Percentiles rank a stretch among this genome's conserved stretches.
Conservation (phyloP, 1,140 invertebrate genomes). For the Tetramorium alpestre region DNA sequence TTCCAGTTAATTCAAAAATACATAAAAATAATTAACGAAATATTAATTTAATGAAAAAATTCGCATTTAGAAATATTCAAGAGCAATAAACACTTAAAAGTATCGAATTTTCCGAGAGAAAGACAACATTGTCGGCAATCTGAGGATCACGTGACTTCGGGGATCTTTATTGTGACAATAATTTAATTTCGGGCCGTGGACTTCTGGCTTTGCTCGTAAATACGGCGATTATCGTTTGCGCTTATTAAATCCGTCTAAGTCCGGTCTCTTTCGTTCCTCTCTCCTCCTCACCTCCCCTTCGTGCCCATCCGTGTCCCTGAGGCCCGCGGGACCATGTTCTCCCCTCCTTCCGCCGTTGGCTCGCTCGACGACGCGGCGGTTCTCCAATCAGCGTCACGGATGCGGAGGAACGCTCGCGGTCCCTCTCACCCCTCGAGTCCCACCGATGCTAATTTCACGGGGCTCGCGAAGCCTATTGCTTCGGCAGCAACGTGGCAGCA, state of each 20-base stretch:
- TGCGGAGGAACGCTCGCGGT: slow-evolving; percentile 38
- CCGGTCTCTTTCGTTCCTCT: slow-evolving; percentile 27
- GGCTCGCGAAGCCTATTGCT: slow-evolving; percentile 72
- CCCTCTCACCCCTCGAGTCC: slow-evolving; percentile 63
- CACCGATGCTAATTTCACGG: slow-evolving; percentile 76
- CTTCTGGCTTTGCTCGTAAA: slow-evolving; percentile 70
- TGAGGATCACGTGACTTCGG: background rate
- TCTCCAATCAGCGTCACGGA: slow-evolving; percentile 64
- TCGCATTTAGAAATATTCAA: background rate
- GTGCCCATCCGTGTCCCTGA: slow-evolving; percentile 47
- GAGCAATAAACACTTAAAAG: background rate
- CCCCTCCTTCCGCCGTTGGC: slow-evolving; percentile 60
- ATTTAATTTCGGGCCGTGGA: slow-evolving; percentile 77
- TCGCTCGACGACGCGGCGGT: slow-evolving; percentile 42
- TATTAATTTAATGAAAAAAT: background rate
- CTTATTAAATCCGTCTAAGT: slow-evolving; percentile 81
- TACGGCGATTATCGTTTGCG: slow-evolving; percentile 70
- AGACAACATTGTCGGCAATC: background rate
- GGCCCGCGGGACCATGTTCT: slow-evolving; percentile 61
- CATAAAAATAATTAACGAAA: background rate
- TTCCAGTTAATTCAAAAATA: background rate
- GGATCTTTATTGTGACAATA: slow-evolving; percentile 83
- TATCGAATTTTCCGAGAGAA: background rate
- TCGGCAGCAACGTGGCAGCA: slow-evolving; percentile 68
- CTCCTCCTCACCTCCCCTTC: background rate